Base-by-base conservation (phyloP, 2,797 vertebrate genomes). In the Eupleurogrammus muticus region DNA sequence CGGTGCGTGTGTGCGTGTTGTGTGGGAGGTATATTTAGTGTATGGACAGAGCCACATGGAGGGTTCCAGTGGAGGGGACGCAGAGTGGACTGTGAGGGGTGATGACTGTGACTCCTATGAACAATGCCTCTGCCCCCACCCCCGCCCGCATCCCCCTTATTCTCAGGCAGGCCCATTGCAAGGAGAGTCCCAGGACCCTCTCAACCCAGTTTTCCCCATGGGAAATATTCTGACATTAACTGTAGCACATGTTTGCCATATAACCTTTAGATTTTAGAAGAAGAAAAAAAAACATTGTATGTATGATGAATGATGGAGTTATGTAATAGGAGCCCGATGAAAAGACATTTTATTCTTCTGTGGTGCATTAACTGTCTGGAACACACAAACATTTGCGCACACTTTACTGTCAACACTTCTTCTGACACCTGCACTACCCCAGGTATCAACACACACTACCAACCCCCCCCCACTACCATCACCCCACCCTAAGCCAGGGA, bases 121-220 rank as follows among this genome's bases (percentile, higher is more conserved):
- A 84, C 90, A 63, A 79, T 20, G 46, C 75, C 62, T 87, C 71
- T 84, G 64, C 65, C 49, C 77, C 28, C 7, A 4, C 38, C 53
- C 35, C 67, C 11, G 11, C 16, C 54, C 55, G 1, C 9, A 13
- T 14, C 55, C 20, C 64, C 14, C 5, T 66, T 67, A 58, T 81
- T 87, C 89, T 92, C 88, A 92, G 90, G 87, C 87, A 85, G 83
- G 84, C 80, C 84, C 78, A 20, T 74, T 74, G 75, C 75, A 71
- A 80, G 67, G 85, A 87, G 82, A 89, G 90, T 90, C 86, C 84
- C 67, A 66, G 75, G 84, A 85, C 84, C 77, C 85, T 92, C 87
- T 85, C 80, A 81, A 62, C 83, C 83, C 85, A 68, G 86, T 93
- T 90, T 94, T 93, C 92, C 92, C 91, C 78, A 90, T 93, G 92